These are phyloP conservation scores for Vandiemenella viatica DNA, from an alignment of 2,888 invertebrate genomes.

Conservation along the genomic window DNA sequence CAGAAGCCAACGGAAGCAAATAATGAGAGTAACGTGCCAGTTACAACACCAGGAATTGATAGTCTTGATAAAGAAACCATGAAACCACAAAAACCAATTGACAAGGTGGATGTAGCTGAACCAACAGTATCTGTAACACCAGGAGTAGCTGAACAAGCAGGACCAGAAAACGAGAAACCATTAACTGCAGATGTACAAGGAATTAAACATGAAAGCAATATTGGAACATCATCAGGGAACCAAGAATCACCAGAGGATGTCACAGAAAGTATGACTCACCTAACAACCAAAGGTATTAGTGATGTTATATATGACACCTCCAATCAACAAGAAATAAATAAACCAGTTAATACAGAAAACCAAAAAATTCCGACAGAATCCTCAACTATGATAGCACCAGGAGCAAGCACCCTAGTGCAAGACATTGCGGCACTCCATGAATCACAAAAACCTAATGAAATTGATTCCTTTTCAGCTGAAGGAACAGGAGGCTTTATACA, in stretches of 20 bases:
- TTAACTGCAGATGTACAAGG: no score
- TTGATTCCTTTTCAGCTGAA: not conserved
- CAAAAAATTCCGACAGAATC: not conserved
- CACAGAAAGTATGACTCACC: no score
- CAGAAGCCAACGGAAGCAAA: not conserved
- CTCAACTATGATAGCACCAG: not conserved
- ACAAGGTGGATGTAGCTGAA: slow-evolving; percentile 12
- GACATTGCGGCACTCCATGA: not conserved
- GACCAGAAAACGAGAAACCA: no score
- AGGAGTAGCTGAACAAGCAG: not conserved
- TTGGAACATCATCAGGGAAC: no score
- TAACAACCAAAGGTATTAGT: no score
- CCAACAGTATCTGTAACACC: slow-evolving; percentile 9
- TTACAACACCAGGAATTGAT: slow-evolving; percentile 15
- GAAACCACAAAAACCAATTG: slow-evolving; percentile 8
- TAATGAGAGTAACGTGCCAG: not conserved
- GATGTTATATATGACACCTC: no score
- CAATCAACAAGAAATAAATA: no score
- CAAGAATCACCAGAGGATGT: no score
- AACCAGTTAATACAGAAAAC: no score
- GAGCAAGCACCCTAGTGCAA: not conserved
- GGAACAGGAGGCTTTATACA: not conserved
- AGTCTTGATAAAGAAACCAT: slow-evolving; percentile 14
- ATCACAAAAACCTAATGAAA: not conserved
- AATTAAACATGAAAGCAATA: no score